Evolutionary conservation across 2,888 invertebrate genomes (phyloP).

Genomic region (Dioctria rufipes): DNA sequence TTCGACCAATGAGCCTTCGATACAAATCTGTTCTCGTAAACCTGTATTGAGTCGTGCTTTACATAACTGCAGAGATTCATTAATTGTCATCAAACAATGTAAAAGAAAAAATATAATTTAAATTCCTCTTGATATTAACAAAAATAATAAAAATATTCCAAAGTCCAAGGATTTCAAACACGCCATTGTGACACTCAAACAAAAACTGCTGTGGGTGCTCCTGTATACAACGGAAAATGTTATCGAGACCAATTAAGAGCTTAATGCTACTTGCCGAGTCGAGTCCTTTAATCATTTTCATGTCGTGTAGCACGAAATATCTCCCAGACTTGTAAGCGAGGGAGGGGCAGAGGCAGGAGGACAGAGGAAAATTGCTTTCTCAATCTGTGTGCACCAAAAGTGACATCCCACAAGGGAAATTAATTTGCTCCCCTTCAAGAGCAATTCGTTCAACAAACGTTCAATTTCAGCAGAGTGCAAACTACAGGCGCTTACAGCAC

Average conservation of each 20-base stretch:
- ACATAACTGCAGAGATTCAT: too few species aligned
- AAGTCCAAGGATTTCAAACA: too few species aligned
- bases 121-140: too few species aligned
- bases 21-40: too few species aligned
- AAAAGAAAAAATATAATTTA: too few species aligned
- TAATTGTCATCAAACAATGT: too few species aligned
- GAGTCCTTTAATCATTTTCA: slow-evolving; percentile 44
- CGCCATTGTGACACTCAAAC: too few species aligned
- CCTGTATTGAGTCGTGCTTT: too few species aligned
- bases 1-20: too few species aligned
- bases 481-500: slow-evolving; percentile 31
- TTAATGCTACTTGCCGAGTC: slow-evolving; percentile 20
- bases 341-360: background rate
- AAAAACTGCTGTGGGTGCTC: too few species aligned
- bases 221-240: background rate
- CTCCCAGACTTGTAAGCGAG: background rate
- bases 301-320: slow-evolving; percentile 1
- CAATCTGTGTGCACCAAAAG: slow-evolving; percentile 30
- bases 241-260: slow-evolving; percentile 40
- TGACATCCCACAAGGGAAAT: slow-evolving; percentile 48
- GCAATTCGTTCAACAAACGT: slow-evolving; percentile 23
- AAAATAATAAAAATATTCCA: too few species aligned
- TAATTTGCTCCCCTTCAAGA: slow-evolving; percentile 26
- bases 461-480: slow-evolving; percentile 42
- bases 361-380: background rate